Percentiles rank a stretch among this genome's conserved stretches.
Evolutionary conservation across 2,113 vertebrate genomes (phyloP).

Genomic region (Chloebia gouldiae): DNA sequence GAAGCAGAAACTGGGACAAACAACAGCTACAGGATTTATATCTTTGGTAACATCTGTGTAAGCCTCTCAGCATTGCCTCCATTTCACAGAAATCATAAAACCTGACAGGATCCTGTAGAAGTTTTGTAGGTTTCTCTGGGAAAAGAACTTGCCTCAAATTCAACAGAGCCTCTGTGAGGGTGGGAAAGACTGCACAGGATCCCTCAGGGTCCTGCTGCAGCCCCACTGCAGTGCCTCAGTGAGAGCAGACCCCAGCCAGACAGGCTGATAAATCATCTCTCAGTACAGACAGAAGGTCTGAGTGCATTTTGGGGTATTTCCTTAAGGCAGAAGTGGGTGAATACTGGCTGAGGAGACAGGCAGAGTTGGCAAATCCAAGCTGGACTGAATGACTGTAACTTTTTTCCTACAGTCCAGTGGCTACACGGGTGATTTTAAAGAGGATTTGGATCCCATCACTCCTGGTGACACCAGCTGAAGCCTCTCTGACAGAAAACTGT

Average conservation of each 20-base stretch:
- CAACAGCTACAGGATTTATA: slow-evolving; percentile 1
- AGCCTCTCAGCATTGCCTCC: neutral
- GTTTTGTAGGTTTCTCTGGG: neutral
- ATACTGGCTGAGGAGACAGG: neutral
- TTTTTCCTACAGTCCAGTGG: neutral
- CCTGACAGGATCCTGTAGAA: neutral
- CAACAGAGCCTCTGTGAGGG: neutral
- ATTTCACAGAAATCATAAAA: neutral
- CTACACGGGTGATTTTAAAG: neutral
- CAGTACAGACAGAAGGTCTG: neutral
- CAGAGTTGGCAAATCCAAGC: neutral
- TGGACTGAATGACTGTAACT: neutral
- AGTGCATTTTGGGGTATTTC: slow-evolving; percentile 8
- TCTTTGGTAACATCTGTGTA: slow-evolving; percentile 42
- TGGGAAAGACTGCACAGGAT: neutral
- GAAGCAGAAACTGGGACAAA: neutral
- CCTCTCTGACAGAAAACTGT: neutral
- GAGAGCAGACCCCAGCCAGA: neutral
- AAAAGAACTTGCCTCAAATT: neutral
- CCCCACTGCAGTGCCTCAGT: neutral
- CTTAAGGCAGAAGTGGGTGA: slow-evolving; percentile 38
- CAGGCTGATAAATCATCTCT: neutral
- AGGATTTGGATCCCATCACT: neutral
- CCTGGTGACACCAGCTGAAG: neutral
- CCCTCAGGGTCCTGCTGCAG: neutral